phyloP scores from a whole-genome alignment of 2,888 invertebrate species.

The Brachylomia viminalis region DNA sequence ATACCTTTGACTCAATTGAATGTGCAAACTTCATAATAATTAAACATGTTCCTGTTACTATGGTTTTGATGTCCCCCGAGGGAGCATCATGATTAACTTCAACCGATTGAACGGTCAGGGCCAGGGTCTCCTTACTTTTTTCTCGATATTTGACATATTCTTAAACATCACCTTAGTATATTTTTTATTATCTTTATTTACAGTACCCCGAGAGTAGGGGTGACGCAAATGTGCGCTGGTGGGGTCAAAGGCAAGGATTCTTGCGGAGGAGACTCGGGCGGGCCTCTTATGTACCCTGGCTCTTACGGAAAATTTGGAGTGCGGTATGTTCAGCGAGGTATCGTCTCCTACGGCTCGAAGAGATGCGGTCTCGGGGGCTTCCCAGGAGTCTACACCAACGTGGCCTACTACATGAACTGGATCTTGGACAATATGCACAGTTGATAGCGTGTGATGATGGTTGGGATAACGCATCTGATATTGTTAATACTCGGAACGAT shows the following conservation, averaged over 20 bases:
- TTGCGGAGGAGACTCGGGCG: conserved; percentile 93
- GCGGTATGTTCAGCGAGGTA: conserved; percentile 91
- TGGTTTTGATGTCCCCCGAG: background rate
- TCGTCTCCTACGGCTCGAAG: conserved; percentile 90
- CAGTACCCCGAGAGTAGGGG: conserved; percentile 76
- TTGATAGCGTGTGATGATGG: conserved; percentile 45
- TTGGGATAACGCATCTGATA: conserved; percentile 8
- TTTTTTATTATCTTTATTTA: conserved; percentile 19
- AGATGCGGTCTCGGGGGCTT: conserved; percentile 86
- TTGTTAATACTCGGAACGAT: conserved; percentile 39
- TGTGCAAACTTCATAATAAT: background rate
- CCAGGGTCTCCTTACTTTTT: background rate
- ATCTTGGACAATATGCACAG: conserved; percentile 88
- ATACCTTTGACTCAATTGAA: background rate
- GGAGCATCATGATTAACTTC: background rate
- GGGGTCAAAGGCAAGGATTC: conserved; percentile 90
- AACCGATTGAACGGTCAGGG: background rate
- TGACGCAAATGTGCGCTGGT: conserved; percentile 90
- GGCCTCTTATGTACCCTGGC: conserved; percentile 90
- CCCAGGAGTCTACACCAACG: conserved; percentile 91
- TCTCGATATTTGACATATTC: conserved; percentile 9
- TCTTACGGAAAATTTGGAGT: conserved; percentile 75
- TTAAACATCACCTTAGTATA: background rate
- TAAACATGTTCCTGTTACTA: too few species aligned
- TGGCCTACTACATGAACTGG: conserved; percentile 90